phyloP scores from a whole-genome alignment of 2,113 vertebrate species.

The Rhynchomys soricoides region DNA sequence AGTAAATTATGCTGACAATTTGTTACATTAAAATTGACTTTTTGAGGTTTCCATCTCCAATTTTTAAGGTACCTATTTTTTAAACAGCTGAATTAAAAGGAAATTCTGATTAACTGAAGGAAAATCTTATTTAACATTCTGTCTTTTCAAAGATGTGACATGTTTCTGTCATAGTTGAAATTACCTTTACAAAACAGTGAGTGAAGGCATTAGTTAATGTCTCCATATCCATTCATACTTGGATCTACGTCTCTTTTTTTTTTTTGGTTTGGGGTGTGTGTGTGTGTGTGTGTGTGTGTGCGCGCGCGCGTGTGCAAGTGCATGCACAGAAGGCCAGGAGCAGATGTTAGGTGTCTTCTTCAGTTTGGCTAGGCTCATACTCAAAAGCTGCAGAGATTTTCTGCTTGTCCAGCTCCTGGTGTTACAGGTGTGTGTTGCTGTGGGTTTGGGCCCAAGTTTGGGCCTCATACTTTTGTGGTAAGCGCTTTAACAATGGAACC shows the following conservation, averaged over 20 bases:
- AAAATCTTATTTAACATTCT: background rate
- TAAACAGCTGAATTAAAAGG: background rate
- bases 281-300: background rate
- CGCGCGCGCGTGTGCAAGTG: no score
- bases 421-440: background rate
- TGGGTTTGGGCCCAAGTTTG: background rate
- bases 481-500: background rate
- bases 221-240: background rate
- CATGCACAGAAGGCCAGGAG: background rate
- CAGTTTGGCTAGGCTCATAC: background rate
- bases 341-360: background rate
- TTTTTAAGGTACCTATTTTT: background rate
- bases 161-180: conserved; percentile 2
- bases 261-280: background rate
- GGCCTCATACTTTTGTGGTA: background rate
- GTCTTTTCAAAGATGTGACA: background rate
- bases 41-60: conserved; percentile 25
- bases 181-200: background rate
- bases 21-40: conserved; percentile 50
- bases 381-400: background rate
- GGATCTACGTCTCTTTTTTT: background rate
- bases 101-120: background rate
- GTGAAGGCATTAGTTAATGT: background rate
- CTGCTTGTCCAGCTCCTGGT: background rate
- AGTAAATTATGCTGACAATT: conserved; percentile 35